phyloP scores from a whole-genome alignment of 2,888 invertebrate species.

The Folsomia manolachei region DNA sequence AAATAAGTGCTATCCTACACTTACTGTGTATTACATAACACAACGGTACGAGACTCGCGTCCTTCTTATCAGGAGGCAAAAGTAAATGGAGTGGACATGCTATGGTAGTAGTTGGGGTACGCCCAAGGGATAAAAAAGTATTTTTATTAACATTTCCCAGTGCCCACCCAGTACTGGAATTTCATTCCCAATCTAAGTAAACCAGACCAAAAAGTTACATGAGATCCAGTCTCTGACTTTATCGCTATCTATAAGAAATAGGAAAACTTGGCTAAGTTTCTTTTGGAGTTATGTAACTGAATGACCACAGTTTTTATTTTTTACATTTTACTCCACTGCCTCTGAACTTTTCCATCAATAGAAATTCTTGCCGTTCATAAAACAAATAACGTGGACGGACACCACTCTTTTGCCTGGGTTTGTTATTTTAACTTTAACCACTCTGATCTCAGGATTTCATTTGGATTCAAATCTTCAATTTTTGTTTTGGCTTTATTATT shows the following conservation, averaged over 20 bases:
- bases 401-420: background rate
- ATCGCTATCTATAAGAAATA: background rate
- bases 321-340: background rate
- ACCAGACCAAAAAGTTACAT: slow-evolving; percentile 10
- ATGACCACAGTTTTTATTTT: background rate
- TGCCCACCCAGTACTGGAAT: slow-evolving; percentile 50
- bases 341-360: background rate
- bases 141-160: slow-evolving; percentile 49
- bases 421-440: background rate
- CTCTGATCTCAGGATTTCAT: background rate
- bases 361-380: background rate
- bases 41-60: background rate
- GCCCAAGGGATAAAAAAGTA: slow-evolving; percentile 49
- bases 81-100: slow-evolving; percentile 11
- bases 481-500: background rate
- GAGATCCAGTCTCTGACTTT: background rate
- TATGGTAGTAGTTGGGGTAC: slow-evolving; percentile 21
- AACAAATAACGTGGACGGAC: background rate
- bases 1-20: background rate
- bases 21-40: too few species aligned
- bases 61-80: slow-evolving; percentile 13
- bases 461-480: background rate
- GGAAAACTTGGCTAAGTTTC: background rate
- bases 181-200: slow-evolving; percentile 32
- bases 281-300: too few species aligned